Base-by-base conservation (phyloP, 2,113 vertebrate genomes). In the Mustela lutreola region DNA sequence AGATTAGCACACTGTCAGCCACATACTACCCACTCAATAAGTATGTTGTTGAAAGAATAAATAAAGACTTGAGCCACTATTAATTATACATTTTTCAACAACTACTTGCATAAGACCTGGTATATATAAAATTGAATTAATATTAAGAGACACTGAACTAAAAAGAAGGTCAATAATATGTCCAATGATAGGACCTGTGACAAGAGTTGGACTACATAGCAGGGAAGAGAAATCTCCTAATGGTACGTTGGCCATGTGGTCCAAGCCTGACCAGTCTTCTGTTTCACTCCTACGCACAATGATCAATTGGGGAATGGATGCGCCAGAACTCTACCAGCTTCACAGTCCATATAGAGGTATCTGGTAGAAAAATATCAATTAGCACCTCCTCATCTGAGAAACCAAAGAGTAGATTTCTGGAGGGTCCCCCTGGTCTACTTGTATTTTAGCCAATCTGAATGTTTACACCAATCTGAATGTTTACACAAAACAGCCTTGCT, bases 301-400 rank as follows among this genome's bases (percentile, higher is more conserved):
- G 67, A 79, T 16, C 60, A 88, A 53, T 48, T 67, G 7, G 94
- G 87, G 56, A 97, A 82, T 9, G 28, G 22, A 36, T 4, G 39
- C 16, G 15, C 22, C 19, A 63, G 39, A 71, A 58, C 53, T 60
- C 31, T 7, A 19, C 36, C 39, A 62, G 53, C 70, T 53, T 56
- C 53, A 62, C 39, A 73, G 33, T 65, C 94, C 91, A 86, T 96
- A 91, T 24, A 67, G 11, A 92, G 84, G 82, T 86, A 83, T 91
- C 91, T 94, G 84, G 94, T 97, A 95, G 73, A 75, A 91, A 98
- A 96, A 98, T 75, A 96, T 98, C 98, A 98, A 98, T 99, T 98
- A 98, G 98, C 98, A 97, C 97, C 89, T 97, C 92, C 91, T 93
- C 91, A 96, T 78, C 97, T 97, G 97, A 98, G 92, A 98, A 97